These are phyloP conservation scores for Orthosia cruda DNA, from an alignment of 2,888 invertebrate genomes.

Conservation along the genomic window DNA sequence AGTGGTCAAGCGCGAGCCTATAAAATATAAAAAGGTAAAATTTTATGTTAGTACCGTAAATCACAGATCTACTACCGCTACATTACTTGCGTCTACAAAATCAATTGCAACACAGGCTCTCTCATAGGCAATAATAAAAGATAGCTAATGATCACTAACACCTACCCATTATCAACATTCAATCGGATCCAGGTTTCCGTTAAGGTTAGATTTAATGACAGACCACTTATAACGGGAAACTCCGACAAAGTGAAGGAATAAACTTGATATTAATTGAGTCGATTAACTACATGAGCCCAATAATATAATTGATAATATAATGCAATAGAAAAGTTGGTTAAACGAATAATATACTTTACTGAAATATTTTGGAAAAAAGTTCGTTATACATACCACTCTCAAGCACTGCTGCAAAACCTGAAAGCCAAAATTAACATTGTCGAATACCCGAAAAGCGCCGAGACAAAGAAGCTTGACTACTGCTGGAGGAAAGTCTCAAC, in stretches of 20 bases:
- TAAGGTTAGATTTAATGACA: slow-evolving; percentile 10
- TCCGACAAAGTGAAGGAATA: not conserved
- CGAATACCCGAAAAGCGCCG: not conserved
- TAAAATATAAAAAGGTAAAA: too few species aligned
- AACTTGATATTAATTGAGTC: too few species aligned
- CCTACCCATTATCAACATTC: not conserved
- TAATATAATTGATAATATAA: too few species aligned
- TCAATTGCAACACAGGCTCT: not conserved
- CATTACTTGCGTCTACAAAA: not conserved
- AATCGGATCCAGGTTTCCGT: not conserved
- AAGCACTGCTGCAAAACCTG: not conserved
- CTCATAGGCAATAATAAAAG: not conserved
- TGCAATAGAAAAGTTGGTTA: not conserved
- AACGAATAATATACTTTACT: not conserved
- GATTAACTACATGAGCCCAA: not conserved
- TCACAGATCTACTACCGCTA: not conserved
- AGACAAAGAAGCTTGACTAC: not conserved
- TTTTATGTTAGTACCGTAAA: too few species aligned
- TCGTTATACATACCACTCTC: too few species aligned
- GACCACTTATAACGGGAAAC: not conserved
- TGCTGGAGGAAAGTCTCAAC: not conserved
- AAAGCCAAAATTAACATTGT: not conserved
- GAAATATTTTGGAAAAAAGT: not conserved
- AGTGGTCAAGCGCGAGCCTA: too few species aligned
- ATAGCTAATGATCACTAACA: slow-evolving; percentile 9